Conservation (phyloP, 35 echinoderm and acorn worm genomes). For the Chiridota heheva region DNA sequence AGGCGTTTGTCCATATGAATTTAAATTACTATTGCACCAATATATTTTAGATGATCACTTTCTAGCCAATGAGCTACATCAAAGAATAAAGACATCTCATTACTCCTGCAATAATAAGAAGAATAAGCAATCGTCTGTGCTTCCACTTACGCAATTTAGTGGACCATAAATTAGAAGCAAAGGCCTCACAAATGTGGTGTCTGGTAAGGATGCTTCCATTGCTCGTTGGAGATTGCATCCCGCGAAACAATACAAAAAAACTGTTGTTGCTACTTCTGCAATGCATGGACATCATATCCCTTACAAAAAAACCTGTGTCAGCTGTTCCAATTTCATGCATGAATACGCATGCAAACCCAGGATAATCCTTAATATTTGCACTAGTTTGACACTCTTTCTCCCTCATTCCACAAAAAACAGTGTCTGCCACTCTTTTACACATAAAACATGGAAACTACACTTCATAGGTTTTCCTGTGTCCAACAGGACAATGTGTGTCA, state of each 20-base stretch:
- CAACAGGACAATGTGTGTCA: too few relatives aligned
- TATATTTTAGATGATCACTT: constrained; percentile 31
- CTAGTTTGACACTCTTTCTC: too few relatives aligned
- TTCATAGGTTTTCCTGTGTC: too few relatives aligned
- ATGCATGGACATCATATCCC: constrained; percentile 55
- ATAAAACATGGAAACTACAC: too few relatives aligned
- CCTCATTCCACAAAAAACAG: too few relatives aligned
- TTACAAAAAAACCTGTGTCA: too few relatives aligned
- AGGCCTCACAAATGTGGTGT: constrained; percentile 52
- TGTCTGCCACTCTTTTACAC: too few relatives aligned
- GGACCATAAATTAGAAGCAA: constrained; percentile 37
- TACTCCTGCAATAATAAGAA: constrained; percentile 6
- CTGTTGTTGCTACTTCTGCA: constrained; percentile 30
- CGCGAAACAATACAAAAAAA: not conserved
- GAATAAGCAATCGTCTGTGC: not conserved
- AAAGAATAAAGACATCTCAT: constrained; percentile 1
- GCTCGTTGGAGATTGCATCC: constrained; percentile 44
- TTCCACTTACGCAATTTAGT: not conserved
- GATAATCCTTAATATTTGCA: too few relatives aligned
- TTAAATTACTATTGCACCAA: constrained; percentile 23
- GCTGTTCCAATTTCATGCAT: too few relatives aligned
- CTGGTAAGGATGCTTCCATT: constrained; percentile 18
- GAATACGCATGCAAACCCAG: too few relatives aligned
- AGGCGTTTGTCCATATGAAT: constrained; percentile 52
- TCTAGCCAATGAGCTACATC: constrained; percentile 6